phyloP scores from a whole-genome alignment of 2,113 vertebrate genomes.

The Neotoma lepida region DNA sequence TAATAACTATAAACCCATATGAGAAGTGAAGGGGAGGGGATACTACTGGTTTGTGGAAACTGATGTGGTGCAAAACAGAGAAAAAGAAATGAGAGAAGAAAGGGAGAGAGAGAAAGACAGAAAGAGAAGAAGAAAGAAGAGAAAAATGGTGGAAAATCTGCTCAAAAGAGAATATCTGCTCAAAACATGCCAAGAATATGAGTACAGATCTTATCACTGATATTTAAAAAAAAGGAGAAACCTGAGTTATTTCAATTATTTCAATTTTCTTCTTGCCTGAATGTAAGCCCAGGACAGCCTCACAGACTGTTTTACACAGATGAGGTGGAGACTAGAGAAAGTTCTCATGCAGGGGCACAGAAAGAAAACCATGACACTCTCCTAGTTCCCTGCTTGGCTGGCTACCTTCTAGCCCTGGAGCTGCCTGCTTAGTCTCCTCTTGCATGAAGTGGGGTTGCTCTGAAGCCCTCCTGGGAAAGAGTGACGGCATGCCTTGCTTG shows the following conservation, averaged over 20 bases:
- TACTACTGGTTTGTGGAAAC: not conserved
- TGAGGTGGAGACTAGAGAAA: not conserved
- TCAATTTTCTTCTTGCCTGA: not conserved
- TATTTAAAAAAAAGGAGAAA: not conserved
- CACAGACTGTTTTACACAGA: not conserved
- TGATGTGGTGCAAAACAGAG: not conserved
- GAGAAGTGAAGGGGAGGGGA: not conserved
- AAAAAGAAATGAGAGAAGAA: no score
- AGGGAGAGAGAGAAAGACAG: not conserved
- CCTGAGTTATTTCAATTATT: not conserved
- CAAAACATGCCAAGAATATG: not conserved
- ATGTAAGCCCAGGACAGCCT: not conserved
- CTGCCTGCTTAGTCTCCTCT: not conserved
- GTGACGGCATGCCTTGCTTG: rapidly evolving
- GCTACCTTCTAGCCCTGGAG: not conserved
- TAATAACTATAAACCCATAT: not conserved
- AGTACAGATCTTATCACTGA: not conserved
- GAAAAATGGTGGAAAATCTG: not conserved
- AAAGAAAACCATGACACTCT: not conserved
- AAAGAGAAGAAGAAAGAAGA: not conserved
- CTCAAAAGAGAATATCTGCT: not conserved
- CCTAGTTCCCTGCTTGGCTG: not conserved
- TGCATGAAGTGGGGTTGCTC: not conserved
- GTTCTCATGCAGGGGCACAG: no score
- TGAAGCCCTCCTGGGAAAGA: not conserved